phyloP scores from a whole-genome alignment of 1,140 invertebrate species.

The Danaus melanippus region DNA sequence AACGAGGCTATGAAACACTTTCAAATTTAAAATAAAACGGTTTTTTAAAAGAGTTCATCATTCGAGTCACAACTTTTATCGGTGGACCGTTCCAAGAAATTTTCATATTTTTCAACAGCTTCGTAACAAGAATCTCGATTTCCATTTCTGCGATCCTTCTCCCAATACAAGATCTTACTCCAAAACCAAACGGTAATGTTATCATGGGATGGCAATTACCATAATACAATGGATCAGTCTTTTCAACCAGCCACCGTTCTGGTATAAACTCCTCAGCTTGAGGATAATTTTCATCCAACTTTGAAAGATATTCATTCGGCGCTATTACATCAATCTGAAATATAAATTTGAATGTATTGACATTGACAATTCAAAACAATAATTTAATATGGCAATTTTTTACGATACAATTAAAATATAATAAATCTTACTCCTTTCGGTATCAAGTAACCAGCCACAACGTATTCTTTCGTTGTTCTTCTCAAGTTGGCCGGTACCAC shows the following conservation, averaged over 20 bases:
- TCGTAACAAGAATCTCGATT: conserved; percentile 75
- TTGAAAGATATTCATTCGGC: conserved; percentile 65
- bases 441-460: conserved; percentile 72
- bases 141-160: conserved; percentile 82
- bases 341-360: no score
- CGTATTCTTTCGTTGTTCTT: conserved; percentile 68
- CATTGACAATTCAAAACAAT: no score
- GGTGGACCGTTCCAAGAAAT: conserved; percentile 69
- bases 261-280: conserved; percentile 72
- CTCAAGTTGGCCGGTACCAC: conserved; percentile 71
- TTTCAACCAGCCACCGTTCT: conserved; percentile 73
- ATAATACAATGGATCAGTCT: conserved; percentile 53
- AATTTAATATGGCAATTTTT: no score
- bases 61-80: conserved; percentile 34
- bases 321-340: conserved; percentile 69
- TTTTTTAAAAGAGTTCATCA: conserved; percentile 38
- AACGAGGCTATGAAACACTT: conserved; percentile 9
- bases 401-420: no score
- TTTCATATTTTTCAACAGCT: conserved; percentile 71
- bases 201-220: conserved; percentile 73
- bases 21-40: conserved; percentile 51
- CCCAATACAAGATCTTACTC: conserved; percentile 73
- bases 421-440: conserved; percentile 74
- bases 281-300: conserved; percentile 70
- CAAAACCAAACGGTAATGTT: conserved; percentile 76